phyloP scores from a whole-genome alignment of 1,140 invertebrate genomes.

The Sitophilus oryzae region DNA sequence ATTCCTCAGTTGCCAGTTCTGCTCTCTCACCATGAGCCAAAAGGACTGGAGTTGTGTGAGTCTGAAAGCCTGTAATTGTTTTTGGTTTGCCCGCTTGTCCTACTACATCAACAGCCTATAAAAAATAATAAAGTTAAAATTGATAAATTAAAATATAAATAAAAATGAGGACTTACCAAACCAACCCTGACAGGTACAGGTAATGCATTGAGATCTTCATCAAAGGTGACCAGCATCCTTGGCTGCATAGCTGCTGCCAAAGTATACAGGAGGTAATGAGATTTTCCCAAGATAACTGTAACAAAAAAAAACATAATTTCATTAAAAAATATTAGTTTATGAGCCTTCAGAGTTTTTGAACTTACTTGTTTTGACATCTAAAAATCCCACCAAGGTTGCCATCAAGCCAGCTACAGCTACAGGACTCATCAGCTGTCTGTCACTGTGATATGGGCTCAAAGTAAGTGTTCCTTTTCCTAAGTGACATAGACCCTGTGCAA shows the following conservation, averaged over 20 bases:
- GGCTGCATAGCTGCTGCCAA: constrained; percentile 97
- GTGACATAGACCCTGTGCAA: constrained; percentile 97
- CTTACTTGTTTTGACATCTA: constrained; percentile 96
- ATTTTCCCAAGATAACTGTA: constrained; percentile 87
- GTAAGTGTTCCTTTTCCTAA: constrained; percentile 98
- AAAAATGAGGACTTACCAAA: constrained; percentile 55
- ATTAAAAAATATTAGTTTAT: constrained; percentile 1
- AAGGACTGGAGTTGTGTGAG: constrained; percentile 97
- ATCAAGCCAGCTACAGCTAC: constrained; percentile 92
- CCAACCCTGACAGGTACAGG: constrained; percentile 96
- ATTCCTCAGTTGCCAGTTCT: constrained; percentile 98
- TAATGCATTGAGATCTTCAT: constrained; percentile 89
- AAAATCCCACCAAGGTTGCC: constrained; percentile 84
- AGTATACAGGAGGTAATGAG: constrained; percentile 94
- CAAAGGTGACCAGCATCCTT: constrained; percentile 98
- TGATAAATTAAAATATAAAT: background rate
- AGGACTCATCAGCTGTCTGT: constrained; percentile 90
- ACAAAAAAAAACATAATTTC: constrained; percentile 37
- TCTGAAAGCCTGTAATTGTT: constrained; percentile 99
- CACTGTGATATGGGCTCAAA: constrained; percentile 95
- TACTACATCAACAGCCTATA: constrained; percentile 94
- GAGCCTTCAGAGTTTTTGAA: constrained; percentile 28
- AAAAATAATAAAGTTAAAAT: constrained; percentile 4
- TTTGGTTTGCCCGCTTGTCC: constrained; percentile 99
- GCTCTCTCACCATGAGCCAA: constrained; percentile 95